These are phyloP conservation scores for Cecropterus lyciades DNA, from an alignment of 1,140 invertebrate genomes.

Conservation along the genomic window DNA sequence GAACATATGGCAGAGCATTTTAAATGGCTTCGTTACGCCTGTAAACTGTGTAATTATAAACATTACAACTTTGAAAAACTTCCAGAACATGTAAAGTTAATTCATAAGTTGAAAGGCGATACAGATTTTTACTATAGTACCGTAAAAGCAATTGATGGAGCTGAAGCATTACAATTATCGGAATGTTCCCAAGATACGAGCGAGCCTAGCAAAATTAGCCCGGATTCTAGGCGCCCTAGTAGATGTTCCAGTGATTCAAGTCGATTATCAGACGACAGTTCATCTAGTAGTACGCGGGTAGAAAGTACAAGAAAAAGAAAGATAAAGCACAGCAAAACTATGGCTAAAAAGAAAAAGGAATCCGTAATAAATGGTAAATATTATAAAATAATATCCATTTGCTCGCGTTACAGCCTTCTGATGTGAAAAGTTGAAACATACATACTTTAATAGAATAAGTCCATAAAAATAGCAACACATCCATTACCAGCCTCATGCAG, in stretches of 20 bases:
- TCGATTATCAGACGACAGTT: constrained; percentile 74
- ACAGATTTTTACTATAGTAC: constrained; percentile 74
- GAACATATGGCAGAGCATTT: constrained; percentile 85
- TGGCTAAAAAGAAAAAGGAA: constrained; percentile 61
- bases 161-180: constrained; percentile 63
- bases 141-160: constrained; percentile 71
- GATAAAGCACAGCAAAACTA: constrained; percentile 52
- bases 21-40: constrained; percentile 85
- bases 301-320: constrained; percentile 70
- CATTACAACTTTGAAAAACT: constrained; percentile 83
- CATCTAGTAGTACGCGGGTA: constrained; percentile 60
- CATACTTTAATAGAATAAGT: too few relatives aligned
- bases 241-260: constrained; percentile 78
- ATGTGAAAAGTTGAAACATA: too few relatives aligned
- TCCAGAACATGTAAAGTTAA: constrained; percentile 83
- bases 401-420: too few relatives aligned
- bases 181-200: constrained; percentile 50
- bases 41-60: constrained; percentile 85
- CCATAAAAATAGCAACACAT: too few relatives aligned
- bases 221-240: constrained; percentile 66
- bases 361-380: constrained; percentile 49
- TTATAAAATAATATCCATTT: constrained; percentile 8
- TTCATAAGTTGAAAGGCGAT: constrained; percentile 80
- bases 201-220: constrained; percentile 54
- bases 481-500: too few relatives aligned